Conservation (phyloP, 2,113 vertebrate genomes). For the Amazona vittata region DNA sequence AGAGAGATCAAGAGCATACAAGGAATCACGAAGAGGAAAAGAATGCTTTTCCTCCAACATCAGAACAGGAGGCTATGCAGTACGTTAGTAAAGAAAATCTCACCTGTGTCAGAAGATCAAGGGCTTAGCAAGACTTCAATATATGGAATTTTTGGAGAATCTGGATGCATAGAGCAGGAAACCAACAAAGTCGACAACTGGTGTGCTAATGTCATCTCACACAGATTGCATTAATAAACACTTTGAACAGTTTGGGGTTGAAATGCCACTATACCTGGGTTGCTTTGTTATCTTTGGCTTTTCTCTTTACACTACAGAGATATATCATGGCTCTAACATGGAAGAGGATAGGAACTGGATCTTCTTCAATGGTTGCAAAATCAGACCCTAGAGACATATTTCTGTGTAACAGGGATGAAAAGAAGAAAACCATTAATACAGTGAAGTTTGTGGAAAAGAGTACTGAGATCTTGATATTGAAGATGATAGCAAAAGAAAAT, state of each 20-base stretch:
- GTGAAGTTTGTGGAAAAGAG: slow-evolving; percentile 13
- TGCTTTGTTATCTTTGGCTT: neutral
- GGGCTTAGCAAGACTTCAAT: slow-evolving; percentile 5
- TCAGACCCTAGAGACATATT: slow-evolving; percentile 16
- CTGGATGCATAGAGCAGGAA: neutral
- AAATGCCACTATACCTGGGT: neutral
- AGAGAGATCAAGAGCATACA: slow-evolving; percentile 26
- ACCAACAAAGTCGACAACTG: neutral
- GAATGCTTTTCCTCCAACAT: neutral
- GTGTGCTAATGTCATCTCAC: neutral
- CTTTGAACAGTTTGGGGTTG: neutral
- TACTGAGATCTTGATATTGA: neutral
- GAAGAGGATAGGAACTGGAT: neutral
- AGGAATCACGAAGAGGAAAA: neutral
- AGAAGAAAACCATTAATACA: slow-evolving; percentile 53
- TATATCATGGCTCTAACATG: neutral
- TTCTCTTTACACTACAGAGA: neutral
- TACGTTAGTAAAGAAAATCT: slow-evolving; percentile 25
- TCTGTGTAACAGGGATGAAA: slow-evolving; percentile 1
- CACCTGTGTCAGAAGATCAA: slow-evolving; percentile 45
- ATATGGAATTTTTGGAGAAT: slow-evolving; percentile 10
- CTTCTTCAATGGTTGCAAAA: slow-evolving; percentile 43
- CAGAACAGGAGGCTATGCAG: neutral
- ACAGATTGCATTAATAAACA: neutral
- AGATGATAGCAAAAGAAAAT: neutral